Evolutionary conservation across 2,888 invertebrate genomes (phyloP), one percentile per base, ranked within the genome.

Genomic region (Netelia inedita): DNA sequence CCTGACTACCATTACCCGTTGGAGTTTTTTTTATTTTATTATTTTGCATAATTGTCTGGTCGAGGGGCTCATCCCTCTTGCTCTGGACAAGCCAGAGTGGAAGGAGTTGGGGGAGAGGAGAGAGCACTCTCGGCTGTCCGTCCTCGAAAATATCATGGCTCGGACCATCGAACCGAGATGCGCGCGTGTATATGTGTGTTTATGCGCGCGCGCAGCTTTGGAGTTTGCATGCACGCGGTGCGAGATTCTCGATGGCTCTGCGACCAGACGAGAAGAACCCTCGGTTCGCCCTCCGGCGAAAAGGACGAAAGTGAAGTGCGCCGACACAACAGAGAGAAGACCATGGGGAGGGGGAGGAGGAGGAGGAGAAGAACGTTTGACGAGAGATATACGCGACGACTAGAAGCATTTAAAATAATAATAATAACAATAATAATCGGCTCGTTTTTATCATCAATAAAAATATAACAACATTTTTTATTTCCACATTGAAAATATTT

Each of bases 71-170:
- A 5, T 28, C 28, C 28, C 28, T 28, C 28, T 28, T 28, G 28
- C 43, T 61, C 69, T 50, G 53, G 9, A 55, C 82, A 85, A 85
- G 74, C 85, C 69, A 82, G 65, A 79, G 76, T 84, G 55, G 57
- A 79, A 72, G 28, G 63, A 14, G 28, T 28, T 28, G 28, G 23
- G 11, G 46, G 61, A 55, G 55, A 41, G 16, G 28, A 19, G 16
- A 19, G 43, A 19, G 19, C 21, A 43, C 28, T 19, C 43, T 81
- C 43, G 28, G 69, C 55, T 63, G 81, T 71, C 68, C 50, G 68
- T 68, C 73, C 19, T 80, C 69, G 63, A 75, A 75, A 75, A 75
- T 71, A 74, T 79, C 55, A 55, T 9, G 65, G 19, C 63, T 72
- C 46, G 61, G 72, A 76, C 59, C 72, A 43, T 35, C 61, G 53